Base-by-base conservation (phyloP, 2,797 vertebrate genomes). In the Lophius americanus region DNA sequence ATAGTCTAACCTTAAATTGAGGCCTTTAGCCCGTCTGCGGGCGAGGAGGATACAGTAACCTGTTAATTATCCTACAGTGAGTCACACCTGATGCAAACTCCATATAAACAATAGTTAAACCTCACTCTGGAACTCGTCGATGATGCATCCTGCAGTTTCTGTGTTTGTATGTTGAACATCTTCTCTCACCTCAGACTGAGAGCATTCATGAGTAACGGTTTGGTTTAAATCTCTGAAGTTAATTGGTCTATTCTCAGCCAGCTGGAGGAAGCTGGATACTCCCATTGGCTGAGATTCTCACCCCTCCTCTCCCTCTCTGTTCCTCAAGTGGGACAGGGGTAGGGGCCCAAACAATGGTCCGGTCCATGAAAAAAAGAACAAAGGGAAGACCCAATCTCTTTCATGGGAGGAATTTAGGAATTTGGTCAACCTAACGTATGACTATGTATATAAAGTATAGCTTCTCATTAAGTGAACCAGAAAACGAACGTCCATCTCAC, bases 331-430 rank as follows among this genome's bases (percentile, higher is more conserved):
- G 86, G 83, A 78, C 78, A 76, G 70, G 75, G 67, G 66, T 69
- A 83, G 69, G 82, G 76, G 9, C n/a, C 63, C 62, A 68, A 91
- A 94, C 92, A 93, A 93, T 92, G 90, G 91, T 70, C 85, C 64
- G 85, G 76, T 73, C 86, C 73, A 68, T 83, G 73, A 83, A 84
- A 84, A 80, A 82, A 75, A 76, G 87, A 83, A 92, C 86, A 91
- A 92, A 88, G 82, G 60, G 74, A 89, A 75, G 79, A 85, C 35
- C 71, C 67, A 39, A 56, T 57, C 61, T 80, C 14, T 39, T 65
- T 65, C 6, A 32, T 77, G 77, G 68, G 74, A 89, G 79, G 84
- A 89, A 86, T 87, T 79, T 72, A 78, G 73, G 68, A 80, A 44
- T 52, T 59, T 5, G 3, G 13, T 51, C 41, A 7, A 35, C 12